A percentile compares a stretch with the other conserved stretches of the same genome.
Conservation (phyloP, 2,113 vertebrate species). For the Apeltes quadracus region DNA sequence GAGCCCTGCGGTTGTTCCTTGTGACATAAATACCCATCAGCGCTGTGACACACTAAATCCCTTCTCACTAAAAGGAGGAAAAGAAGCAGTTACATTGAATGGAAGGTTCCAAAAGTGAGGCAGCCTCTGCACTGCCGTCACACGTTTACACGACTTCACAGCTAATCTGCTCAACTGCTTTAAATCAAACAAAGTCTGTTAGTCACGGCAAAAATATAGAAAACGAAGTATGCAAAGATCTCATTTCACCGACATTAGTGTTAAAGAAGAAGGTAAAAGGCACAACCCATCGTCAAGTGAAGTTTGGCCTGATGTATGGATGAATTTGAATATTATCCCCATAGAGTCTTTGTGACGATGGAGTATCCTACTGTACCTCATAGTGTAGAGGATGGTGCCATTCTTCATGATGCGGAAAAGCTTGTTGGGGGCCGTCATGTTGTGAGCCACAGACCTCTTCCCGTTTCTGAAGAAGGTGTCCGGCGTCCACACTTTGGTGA, state of each 20-base stretch:
- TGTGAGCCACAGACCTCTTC: conserved; percentile 96
- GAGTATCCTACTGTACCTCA: conserved; percentile 85
- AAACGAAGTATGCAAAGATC: neutral
- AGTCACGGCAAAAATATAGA: neutral
- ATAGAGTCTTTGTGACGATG: neutral
- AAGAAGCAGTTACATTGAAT: conserved; percentile 4
- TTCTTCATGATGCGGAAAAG: conserved; percentile 99
- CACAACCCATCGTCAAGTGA: neutral
- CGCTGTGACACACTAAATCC: neutral
- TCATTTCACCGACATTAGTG: neutral
- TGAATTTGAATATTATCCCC: neutral
- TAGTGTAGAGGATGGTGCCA: conserved; percentile 97
- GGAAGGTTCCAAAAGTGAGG: conserved; percentile 15
- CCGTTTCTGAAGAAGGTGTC: conserved; percentile 99
- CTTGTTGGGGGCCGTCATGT: conserved; percentile 98
- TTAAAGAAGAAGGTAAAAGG: neutral
- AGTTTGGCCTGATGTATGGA: neutral
- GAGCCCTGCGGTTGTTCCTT: neutral
- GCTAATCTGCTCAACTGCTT: conserved; percentile 37
- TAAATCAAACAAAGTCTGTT: conserved; percentile 47
- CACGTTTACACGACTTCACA: conserved; percentile 10
- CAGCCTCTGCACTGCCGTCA: conserved; percentile 20
- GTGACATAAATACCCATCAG: neutral
- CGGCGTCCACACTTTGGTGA: conserved; percentile 99
- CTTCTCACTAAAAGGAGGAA: neutral